A percentile compares a stretch with the other conserved stretches of the same genome.
Evolutionary conservation across 2,888 invertebrate genomes (phyloP).

Genomic region (Sesia bembeciformis): DNA sequence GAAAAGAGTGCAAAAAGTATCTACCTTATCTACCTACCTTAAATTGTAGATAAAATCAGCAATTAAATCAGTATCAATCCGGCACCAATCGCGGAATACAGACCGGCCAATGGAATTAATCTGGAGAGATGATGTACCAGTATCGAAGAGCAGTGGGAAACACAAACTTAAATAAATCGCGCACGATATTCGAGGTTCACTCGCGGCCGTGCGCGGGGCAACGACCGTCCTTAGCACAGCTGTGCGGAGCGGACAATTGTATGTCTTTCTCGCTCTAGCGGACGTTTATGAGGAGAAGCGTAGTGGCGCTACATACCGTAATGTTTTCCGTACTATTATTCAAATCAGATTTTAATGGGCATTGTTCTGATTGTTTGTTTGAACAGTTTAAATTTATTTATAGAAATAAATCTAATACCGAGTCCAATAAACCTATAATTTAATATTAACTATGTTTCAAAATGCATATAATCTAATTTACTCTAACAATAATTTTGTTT

Average conservation of each 20-base stretch:
- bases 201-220: conserved; percentile 64
- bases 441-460: too few species aligned
- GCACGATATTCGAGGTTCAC: conserved; percentile 70
- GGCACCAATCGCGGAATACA: background rate
- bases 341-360: conserved; percentile 24
- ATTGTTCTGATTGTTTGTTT: background rate
- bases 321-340: conserved; percentile 31
- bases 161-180: conserved; percentile 25
- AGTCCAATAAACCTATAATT: too few species aligned
- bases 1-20: too few species aligned
- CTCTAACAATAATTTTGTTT: too few species aligned
- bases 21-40: too few species aligned
- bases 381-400: too few species aligned
- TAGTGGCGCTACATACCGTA: conserved; percentile 11
- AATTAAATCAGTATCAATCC: background rate
- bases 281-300: conserved; percentile 15
- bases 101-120: background rate
- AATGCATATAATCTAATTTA: too few species aligned
- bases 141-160: conserved; percentile 2
- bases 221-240: conserved; percentile 72
- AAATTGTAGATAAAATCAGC: background rate
- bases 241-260: conserved; percentile 47
- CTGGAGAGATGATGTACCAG: background rate
- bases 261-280: conserved; percentile 46
- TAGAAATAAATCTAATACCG: too few species aligned